A percentile compares a stretch with the other conserved stretches of the same genome.
These are phyloP conservation scores for Epinotia demarniana DNA, from an alignment of 2,888 invertebrate species.

Conservation along the genomic window DNA sequence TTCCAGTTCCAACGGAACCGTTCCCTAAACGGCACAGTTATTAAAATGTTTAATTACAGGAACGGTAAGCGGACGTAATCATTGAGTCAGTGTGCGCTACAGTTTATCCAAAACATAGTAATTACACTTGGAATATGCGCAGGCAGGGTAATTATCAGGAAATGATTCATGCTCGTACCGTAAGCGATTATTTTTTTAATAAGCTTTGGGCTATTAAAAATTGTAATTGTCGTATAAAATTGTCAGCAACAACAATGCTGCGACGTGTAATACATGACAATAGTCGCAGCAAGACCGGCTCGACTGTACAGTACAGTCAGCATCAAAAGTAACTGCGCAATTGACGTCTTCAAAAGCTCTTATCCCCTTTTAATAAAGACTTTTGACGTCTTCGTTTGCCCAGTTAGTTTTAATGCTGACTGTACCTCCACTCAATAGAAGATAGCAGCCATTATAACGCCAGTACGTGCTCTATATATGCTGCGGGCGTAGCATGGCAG, in stretches of 20 bases:
- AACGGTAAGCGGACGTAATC: constrained; percentile 79
- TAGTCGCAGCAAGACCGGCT: no score
- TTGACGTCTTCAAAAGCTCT: no score
- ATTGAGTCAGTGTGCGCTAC: constrained; percentile 71
- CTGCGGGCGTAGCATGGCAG: no score
- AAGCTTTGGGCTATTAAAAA: constrained; percentile 26
- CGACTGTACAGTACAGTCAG: no score
- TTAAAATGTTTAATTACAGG: constrained; percentile 84
- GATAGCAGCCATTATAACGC: no score
- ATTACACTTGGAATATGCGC: constrained; percentile 56
- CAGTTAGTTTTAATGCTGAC: no score
- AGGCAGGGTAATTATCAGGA: constrained; percentile 42
- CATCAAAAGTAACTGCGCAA: no score
- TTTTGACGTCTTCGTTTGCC: no score
- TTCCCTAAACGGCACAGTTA: constrained; percentile 66
- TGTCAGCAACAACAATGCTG: constrained; percentile 11
- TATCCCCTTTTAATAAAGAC: no score
- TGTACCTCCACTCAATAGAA: no score
- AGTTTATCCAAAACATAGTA: constrained; percentile 78
- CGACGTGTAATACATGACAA: background rate
- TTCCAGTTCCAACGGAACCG: constrained; percentile 49
- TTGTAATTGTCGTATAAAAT: constrained; percentile 24
- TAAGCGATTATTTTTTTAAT: constrained; percentile 25
- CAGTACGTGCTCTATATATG: no score
- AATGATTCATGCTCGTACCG: constrained; percentile 41